These are phyloP conservation scores for Chloroceryle amazona DNA, from an alignment of 2,797 vertebrate genomes.

Conservation along the genomic window DNA sequence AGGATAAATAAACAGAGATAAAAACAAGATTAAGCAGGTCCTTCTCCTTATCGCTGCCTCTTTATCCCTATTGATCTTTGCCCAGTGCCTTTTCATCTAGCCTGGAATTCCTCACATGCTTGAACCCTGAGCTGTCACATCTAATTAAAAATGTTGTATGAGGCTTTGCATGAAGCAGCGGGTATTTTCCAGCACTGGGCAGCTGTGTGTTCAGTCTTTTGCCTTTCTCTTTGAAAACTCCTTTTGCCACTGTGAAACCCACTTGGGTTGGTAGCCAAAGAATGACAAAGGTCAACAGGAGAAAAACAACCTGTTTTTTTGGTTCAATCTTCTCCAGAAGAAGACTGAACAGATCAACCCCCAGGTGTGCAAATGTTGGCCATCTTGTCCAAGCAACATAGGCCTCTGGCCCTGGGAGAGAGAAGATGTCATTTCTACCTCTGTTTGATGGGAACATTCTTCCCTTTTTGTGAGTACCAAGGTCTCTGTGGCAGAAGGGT, in stretches of 20 bases:
- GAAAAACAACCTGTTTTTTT: background rate
- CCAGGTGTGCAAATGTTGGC: background rate
- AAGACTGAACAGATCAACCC: background rate
- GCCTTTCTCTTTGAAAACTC: background rate
- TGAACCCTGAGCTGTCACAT: conserved; percentile 63
- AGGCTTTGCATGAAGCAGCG: conserved; percentile 12
- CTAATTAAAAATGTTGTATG: conserved; percentile 40
- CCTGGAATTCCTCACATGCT: conserved; percentile 67
- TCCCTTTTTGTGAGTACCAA: background rate
- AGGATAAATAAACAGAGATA: conserved; percentile 76
- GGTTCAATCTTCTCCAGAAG: background rate
- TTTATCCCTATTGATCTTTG: conserved; percentile 73
- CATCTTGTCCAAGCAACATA: background rate
- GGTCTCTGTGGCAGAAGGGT: background rate
- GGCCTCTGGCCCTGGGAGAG: background rate
- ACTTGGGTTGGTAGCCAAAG: background rate
- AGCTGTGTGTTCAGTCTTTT: conserved; percentile 9
- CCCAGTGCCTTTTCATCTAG: conserved; percentile 38
- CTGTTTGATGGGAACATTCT: background rate
- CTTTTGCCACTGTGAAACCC: background rate
- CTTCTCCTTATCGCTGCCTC: conserved; percentile 63
- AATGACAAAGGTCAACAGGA: background rate
- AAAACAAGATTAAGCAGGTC: conserved; percentile 73
- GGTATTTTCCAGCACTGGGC: background rate
- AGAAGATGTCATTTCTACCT: background rate